These are phyloP conservation scores for Anarrhichthys ocellatus DNA, from an alignment of 2,113 vertebrate species.

Conservation along the genomic window DNA sequence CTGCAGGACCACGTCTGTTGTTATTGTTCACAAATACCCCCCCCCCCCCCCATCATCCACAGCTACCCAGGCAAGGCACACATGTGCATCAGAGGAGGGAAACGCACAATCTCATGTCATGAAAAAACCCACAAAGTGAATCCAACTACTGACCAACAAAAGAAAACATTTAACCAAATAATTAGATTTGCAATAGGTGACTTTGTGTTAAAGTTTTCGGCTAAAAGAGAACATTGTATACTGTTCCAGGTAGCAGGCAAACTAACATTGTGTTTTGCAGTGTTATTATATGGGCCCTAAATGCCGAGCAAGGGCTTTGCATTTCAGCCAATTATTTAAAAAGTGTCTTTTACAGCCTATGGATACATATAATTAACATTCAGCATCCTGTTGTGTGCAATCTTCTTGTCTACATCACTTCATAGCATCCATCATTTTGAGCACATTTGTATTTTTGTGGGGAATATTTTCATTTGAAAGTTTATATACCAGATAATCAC, in stretches of 20 bases:
- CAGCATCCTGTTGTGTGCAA: not conserved
- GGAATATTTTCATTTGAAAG: not conserved
- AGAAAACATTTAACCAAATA: not conserved
- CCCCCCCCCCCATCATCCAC: constrained; percentile 26
- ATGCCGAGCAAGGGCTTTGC: not conserved
- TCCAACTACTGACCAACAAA: not conserved
- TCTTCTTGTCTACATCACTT: not conserved
- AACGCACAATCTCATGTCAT: constrained; percentile 3
- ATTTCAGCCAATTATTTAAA: not conserved
- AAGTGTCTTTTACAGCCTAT: not conserved
- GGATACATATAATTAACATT: not conserved
- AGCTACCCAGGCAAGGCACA: constrained; percentile 12
- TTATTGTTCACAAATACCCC: constrained; percentile 23
- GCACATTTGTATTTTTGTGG: not conserved
- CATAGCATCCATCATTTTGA: not conserved
- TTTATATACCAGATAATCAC: not conserved
- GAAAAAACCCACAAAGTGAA: not conserved
- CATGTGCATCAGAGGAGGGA: constrained; percentile 43
- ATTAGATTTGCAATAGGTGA: not conserved
- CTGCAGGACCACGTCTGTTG: constrained; percentile 47
- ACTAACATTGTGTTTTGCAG: not conserved
- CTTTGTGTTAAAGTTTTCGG: not conserved
- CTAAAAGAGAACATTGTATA: not conserved
- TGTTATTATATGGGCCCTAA: not conserved
- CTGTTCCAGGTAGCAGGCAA: not conserved